Evolutionary conservation across 2,113 vertebrate species (phyloP).

Genomic region (Egretta garzetta): DNA sequence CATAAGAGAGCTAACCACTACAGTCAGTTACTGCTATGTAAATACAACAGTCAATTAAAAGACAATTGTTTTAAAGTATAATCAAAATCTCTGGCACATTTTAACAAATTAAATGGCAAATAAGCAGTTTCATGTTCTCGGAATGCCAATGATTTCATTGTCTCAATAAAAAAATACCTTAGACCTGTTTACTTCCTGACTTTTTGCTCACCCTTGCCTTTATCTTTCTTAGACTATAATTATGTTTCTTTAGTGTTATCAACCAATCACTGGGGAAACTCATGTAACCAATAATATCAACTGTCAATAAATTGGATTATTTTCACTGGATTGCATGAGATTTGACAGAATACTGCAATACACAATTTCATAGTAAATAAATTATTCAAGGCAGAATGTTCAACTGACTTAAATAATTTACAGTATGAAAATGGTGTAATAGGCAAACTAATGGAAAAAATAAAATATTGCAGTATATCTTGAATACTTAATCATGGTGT

Average conservation of each 20-base stretch:
- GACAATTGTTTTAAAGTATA: background rate
- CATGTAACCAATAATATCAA: background rate
- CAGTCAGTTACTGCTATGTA: background rate
- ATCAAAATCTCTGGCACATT: background rate
- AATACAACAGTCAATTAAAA: constrained; percentile 10
- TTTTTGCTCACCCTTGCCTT: background rate
- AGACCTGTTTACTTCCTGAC: background rate
- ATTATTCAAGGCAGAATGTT: constrained; percentile 40
- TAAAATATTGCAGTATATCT: constrained; percentile 22
- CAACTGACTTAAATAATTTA: constrained; percentile 60
- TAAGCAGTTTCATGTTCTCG: background rate
- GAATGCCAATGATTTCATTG: background rate
- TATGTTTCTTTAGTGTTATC: background rate
- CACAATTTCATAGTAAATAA: constrained; percentile 56
- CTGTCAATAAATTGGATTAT: background rate
- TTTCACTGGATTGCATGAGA: background rate
- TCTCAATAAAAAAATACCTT: background rate
- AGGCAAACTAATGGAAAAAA: constrained; percentile 33
- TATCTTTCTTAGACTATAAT: background rate
- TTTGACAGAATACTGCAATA: constrained; percentile 48
- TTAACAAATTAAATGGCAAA: background rate
- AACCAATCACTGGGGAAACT: background rate
- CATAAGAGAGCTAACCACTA: background rate
- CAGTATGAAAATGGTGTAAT: constrained; percentile 31
- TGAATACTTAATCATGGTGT: constrained; percentile 10